Conservation (phyloP, 2,888 invertebrate genomes). For the Axea sp. region DNA sequence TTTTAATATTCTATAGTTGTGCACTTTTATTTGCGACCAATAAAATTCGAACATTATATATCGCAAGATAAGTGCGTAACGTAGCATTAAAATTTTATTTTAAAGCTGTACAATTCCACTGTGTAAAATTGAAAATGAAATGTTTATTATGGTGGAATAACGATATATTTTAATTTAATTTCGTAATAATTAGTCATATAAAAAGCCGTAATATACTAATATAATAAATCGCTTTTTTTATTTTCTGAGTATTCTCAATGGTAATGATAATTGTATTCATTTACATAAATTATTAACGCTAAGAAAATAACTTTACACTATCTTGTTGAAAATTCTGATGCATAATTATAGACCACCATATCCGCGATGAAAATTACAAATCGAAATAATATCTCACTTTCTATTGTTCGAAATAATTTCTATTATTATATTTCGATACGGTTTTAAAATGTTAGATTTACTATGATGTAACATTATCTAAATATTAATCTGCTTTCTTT, state of each 20-base stretch:
- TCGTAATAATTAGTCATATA: no score
- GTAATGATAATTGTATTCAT: no score
- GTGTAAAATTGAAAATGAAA: conserved; percentile 41
- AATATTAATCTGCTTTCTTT: conserved; percentile 26
- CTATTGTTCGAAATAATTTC: conserved; percentile 36
- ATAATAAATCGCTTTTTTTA: no score
- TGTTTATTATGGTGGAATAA: conserved; percentile 7
- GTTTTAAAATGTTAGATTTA: conserved; percentile 25
- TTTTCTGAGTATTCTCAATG: no score
- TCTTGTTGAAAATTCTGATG: conserved; percentile 25
- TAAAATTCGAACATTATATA: conserved; percentile 41
- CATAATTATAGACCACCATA: conserved; percentile 31
- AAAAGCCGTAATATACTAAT: no score
- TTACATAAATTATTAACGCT: no score
- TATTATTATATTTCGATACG: conserved; percentile 32
- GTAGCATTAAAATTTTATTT: conserved; percentile 30
- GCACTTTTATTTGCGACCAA: conserved; percentile 31
- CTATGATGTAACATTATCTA: conserved; percentile 23
- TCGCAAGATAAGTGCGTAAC: conserved; percentile 17
- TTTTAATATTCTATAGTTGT: conserved; percentile 30
- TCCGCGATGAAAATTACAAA: conserved; percentile 25
- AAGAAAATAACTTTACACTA: conserved; percentile 16
- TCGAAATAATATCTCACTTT: conserved; percentile 30
- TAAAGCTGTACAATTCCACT: conserved; percentile 4
- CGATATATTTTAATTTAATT: conserved; percentile 4